Conservation (phyloP, 2,888 invertebrate species). For the Synanthedon vespiformis region DNA sequence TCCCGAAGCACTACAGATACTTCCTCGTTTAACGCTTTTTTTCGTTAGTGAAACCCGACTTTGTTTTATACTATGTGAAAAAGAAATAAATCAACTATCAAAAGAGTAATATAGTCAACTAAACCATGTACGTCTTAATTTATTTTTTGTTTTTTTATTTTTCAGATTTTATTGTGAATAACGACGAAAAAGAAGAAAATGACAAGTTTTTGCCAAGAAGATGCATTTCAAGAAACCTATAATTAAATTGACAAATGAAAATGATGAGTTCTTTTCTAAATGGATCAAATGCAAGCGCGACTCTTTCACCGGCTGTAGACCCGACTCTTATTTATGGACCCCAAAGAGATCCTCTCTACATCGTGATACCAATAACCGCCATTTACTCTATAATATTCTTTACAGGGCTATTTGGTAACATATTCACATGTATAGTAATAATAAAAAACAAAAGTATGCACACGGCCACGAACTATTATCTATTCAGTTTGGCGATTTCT, state of each 20-base stretch:
- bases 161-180: background rate
- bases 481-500: conserved; percentile 87
- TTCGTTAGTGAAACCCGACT: no score
- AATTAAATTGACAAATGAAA: background rate
- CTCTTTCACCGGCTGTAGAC: conserved; percentile 23
- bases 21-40: no score
- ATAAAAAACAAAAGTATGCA: conserved; percentile 86
- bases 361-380: conserved; percentile 81
- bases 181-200: background rate
- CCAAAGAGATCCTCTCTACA: conserved; percentile 66
- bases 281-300: conserved; percentile 10
- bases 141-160: background rate
- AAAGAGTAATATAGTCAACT: no score
- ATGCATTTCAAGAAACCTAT: background rate
- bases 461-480: conserved; percentile 83
- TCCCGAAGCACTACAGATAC: no score
- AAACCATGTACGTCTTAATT: no score
- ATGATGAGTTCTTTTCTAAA: background rate
- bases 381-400: conserved; percentile 83
- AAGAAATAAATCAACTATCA: no score
- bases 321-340: conserved; percentile 49
- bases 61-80: no score
- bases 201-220: background rate
- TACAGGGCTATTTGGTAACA: conserved; percentile 83
- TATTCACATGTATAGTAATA: conserved; percentile 88